Conservation (phyloP, 2,797 vertebrate genomes). For the Pyrocephalus nanus region DNA sequence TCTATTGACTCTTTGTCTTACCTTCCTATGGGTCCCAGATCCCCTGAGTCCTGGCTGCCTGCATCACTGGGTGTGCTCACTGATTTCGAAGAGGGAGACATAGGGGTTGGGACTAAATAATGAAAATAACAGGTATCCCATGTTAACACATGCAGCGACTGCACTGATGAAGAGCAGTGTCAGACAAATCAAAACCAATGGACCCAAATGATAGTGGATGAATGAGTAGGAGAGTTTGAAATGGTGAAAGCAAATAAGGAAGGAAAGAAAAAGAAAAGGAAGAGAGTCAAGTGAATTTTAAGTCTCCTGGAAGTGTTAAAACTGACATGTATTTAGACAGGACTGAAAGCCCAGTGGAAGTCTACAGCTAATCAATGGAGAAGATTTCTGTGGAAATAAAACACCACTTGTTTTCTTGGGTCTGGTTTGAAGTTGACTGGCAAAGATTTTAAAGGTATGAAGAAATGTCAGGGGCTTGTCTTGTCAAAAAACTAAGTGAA, state of each 20-base stretch:
- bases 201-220: slow-evolving; percentile 75
- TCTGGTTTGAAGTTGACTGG: background rate
- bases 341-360: slow-evolving; percentile 49
- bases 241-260: slow-evolving; percentile 76
- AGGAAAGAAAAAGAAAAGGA: slow-evolving; percentile 78
- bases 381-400: slow-evolving; percentile 25
- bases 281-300: slow-evolving; percentile 82
- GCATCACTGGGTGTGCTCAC: slow-evolving; percentile 89
- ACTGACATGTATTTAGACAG: slow-evolving; percentile 75
- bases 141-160: slow-evolving; percentile 89
- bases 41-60: slow-evolving; percentile 89
- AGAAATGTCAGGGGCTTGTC: background rate
- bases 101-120: slow-evolving; percentile 94
- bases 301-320: slow-evolving; percentile 68
- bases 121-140: slow-evolving; percentile 90
- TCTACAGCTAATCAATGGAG: slow-evolving; percentile 10
- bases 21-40: slow-evolving; percentile 84
- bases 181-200: slow-evolving; percentile 81
- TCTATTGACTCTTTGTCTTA: slow-evolving; percentile 68
- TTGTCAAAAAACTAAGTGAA: slow-evolving; percentile 52
- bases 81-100: slow-evolving; percentile 92
- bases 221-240: slow-evolving; percentile 78
- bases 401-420: background rate
- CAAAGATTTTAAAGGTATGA: background rate
- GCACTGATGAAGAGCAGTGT: slow-evolving; percentile 86